phyloP scores from a whole-genome alignment of 2,888 invertebrate species.

The Yponomeuta sedellus region DNA sequence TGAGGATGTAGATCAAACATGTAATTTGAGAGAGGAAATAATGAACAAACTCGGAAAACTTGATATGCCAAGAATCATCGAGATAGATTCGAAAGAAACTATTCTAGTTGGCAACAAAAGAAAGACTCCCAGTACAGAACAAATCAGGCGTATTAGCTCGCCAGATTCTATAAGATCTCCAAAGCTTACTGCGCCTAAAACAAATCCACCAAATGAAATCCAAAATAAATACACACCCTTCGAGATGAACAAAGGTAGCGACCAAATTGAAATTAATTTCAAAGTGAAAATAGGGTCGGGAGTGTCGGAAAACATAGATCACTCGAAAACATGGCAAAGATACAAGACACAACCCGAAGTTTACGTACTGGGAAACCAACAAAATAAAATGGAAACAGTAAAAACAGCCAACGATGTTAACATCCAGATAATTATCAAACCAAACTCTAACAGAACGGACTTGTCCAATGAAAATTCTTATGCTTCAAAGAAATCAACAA shows the following conservation, averaged over 20 bases:
- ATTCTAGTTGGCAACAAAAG: neutral
- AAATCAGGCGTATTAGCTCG: neutral
- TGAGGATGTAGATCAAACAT: neutral
- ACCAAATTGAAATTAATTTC: neutral
- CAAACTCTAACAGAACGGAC: neutral
- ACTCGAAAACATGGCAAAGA: neutral
- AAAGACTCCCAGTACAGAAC: neutral
- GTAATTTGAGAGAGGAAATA: neutral
- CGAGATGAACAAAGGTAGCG: neutral
- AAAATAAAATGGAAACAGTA: neutral
- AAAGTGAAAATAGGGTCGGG: neutral
- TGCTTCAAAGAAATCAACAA: neutral
- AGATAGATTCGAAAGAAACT: neutral
- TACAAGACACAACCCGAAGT: neutral
- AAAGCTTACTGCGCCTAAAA: neutral
- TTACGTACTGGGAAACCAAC: neutral
- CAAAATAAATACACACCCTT: neutral
- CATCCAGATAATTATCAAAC: neutral
- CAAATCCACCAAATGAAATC: neutral
- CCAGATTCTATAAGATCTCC: neutral
- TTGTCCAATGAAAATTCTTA: neutral
- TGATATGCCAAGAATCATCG: neutral
- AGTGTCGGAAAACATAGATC: neutral
- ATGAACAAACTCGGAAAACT: neutral
- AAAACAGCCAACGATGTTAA: neutral